Evolutionary conservation across 1,140 invertebrate species (phyloP).

Genomic region (Hylaeus volcanicus): DNA sequence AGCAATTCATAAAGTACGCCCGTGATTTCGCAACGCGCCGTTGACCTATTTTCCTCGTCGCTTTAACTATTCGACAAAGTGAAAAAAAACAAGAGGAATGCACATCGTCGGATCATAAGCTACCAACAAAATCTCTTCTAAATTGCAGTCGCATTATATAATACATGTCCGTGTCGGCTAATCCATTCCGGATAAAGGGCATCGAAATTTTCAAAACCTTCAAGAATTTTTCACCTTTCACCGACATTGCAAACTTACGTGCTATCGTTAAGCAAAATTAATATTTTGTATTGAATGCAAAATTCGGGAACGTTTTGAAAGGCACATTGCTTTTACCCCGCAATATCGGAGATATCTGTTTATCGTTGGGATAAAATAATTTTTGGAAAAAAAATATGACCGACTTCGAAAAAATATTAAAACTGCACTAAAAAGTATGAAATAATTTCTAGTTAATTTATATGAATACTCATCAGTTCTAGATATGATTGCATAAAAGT

Average conservation of each 20-base stretch:
- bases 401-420: too few species aligned
- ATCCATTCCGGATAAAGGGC: neutral
- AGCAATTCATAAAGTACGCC: constrained; percentile 22
- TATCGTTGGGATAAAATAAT: too few species aligned
- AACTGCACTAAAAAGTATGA: too few species aligned
- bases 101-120: constrained; percentile 23
- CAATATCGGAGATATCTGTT: too few species aligned
- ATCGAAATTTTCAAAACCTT: neutral
- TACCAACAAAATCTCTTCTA: constrained; percentile 15
- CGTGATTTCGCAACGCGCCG: constrained; percentile 28
- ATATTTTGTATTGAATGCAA: neutral
- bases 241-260: neutral
- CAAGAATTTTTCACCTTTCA: neutral
- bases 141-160: constrained; percentile 33
- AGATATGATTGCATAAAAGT: too few species aligned
- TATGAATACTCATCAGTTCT: too few species aligned
- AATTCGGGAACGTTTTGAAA: too few species aligned
- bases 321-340: too few species aligned
- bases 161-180: constrained; percentile 11
- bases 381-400: too few species aligned
- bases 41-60: constrained; percentile 30
- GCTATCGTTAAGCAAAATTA: neutral
- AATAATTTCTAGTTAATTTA: too few species aligned
- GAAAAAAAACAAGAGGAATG: constrained; percentile 34
- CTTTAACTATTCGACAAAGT: constrained; percentile 33